These are phyloP conservation scores for Baryphthengus martii DNA, from an alignment of 2,113 vertebrate species.

Conservation along the genomic window DNA sequence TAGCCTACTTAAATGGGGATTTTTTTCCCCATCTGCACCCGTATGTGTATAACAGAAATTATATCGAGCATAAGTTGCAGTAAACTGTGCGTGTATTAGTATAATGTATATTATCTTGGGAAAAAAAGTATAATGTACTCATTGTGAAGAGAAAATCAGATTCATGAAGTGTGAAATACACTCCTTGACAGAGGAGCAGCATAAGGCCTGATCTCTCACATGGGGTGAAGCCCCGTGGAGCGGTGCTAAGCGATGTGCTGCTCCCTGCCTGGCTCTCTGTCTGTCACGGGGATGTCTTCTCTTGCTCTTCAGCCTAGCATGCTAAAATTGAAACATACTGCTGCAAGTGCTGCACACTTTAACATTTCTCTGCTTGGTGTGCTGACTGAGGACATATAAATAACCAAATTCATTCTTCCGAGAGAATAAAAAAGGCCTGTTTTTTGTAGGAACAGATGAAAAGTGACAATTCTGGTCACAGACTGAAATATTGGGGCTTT, in stretches of 20 bases:
- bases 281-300: background rate
- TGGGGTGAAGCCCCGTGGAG: background rate
- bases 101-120: background rate
- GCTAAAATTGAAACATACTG: background rate
- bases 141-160: background rate
- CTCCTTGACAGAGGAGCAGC: background rate
- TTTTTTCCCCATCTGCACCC: background rate
- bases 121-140: background rate
- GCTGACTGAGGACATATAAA: background rate
- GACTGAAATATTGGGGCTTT: background rate
- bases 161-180: background rate
- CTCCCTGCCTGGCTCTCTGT: background rate
- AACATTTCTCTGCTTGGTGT: background rate
- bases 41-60: background rate
- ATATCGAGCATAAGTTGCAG: accelerated
- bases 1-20: background rate
- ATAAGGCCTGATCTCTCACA: background rate
- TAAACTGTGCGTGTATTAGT: background rate
- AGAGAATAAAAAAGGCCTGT: background rate
- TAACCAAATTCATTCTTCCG: background rate
- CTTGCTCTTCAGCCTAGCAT: background rate
- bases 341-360: background rate
- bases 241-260: slow-evolving; percentile 21
- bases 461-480: background rate
- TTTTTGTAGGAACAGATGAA: background rate